These are phyloP conservation scores for Phalacrocorax carbo DNA, from an alignment of 2,113 vertebrate species.

Conservation along the genomic window DNA sequence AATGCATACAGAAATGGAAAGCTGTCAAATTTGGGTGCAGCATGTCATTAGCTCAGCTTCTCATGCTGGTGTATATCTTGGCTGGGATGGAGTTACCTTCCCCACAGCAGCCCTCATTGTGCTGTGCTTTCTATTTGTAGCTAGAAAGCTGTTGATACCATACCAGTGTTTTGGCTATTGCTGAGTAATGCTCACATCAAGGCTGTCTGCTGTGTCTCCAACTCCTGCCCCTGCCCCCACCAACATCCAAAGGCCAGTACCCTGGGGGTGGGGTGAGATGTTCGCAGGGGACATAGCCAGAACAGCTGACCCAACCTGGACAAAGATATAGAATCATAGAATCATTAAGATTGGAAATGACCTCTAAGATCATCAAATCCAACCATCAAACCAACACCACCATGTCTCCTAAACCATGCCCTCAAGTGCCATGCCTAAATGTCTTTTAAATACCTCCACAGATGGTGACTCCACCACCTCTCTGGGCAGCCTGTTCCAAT, in stretches of 20 bases:
- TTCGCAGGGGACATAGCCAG: not conserved
- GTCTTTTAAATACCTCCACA: no score
- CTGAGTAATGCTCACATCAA: not conserved
- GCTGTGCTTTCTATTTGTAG: not conserved
- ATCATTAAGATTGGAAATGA: no score
- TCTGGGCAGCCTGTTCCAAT: no score
- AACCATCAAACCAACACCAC: no score
- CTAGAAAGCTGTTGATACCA: not conserved
- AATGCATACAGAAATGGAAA: conserved; percentile 46
- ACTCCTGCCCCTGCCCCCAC: no score
- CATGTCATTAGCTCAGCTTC: conserved; percentile 15
- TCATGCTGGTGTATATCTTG: not conserved
- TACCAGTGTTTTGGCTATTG: not conserved
- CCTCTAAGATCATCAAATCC: no score
- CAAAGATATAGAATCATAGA: no score
- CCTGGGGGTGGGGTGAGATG: no score
- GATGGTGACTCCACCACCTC: no score
- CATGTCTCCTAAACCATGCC: no score
- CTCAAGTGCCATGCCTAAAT: no score
- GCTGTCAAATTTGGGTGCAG: not conserved
- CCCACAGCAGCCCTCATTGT: not conserved
- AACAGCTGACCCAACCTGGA: not conserved
- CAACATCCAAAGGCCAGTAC: not conserved
- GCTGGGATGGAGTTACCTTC: not conserved
- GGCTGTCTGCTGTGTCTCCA: not conserved